Evolutionary conservation across 2,797 vertebrate species (phyloP), one percentile per base, ranked within the genome.

Genomic region (Lagocephalus sceleratus): DNA sequence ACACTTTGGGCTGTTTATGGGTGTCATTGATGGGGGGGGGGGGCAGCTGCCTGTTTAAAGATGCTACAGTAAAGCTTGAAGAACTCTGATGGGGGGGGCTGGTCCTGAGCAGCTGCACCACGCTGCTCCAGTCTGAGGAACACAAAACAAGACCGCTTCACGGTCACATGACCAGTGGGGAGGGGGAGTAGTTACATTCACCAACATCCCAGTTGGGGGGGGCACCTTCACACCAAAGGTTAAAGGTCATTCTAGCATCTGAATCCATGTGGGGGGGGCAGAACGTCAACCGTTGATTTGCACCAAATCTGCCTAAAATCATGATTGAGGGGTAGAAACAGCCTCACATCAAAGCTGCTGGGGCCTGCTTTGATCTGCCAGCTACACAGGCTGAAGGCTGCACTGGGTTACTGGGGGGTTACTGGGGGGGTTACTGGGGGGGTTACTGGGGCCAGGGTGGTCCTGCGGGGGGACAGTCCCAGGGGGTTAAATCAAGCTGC

Each of bases 1-100:
- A 57, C 10, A 48, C 68, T 68, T 73, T 60, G 54, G 25, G 55
- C 21, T 68, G 71, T 47, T 55, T 51, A 19, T 54, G 55, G 50
- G 50, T 22, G 50, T 66, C 44, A 38, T 76, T 68, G 52, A 66
- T 50, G 68, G 64, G 63, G 60, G 60, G 52, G 55, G 63, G 59
- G 62, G 60, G 48, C 81, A 91, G 89, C 90, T 91, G 88, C 90
- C 87, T 82, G 72, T 81, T 83, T 76, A 86, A 83, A 81, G 65
- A 88, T 89, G 87, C 89, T 91, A 91, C 89, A 89, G 73, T 84
- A 80, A 71, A 47, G 85, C 86, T 88, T 80, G 71, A 41, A 68
- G 68, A n/a, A n/a, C n/a, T n/a, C n/a, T n/a, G n/a, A n/a, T n/a
- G n/a, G n/a, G n/a, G n/a, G n/a, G n/a, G n/a, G n/a, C n/a, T n/a